Conservation (phyloP, 2,888 invertebrate species). For the Phengaris alcon region DNA sequence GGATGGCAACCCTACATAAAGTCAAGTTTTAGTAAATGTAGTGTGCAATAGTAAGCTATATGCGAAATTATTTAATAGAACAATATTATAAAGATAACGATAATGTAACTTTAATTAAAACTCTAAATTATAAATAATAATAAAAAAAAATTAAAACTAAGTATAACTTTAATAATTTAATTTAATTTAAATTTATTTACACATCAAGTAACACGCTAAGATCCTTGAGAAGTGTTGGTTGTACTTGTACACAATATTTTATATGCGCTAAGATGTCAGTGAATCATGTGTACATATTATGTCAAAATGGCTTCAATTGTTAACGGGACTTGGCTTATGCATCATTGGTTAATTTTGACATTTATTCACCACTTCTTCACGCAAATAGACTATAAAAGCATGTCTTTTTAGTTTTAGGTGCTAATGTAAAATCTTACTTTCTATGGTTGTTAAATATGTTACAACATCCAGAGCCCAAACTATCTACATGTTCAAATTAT, state of each 20-base stretch:
- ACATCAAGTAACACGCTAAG: neutral
- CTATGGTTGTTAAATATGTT: slow-evolving; percentile 30
- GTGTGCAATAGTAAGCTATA: neutral
- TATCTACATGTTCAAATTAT: slow-evolving; percentile 46
- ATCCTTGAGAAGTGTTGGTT: slow-evolving; percentile 24
- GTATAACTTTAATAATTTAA: no score
- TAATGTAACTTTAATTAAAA: neutral
- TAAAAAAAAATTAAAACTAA: neutral
- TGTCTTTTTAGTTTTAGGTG: slow-evolving; percentile 3
- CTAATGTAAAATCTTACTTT: neutral
- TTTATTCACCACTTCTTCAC: no score
- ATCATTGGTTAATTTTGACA: no score
- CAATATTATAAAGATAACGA: neutral
- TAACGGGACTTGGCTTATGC: no score
- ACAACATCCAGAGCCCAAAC: slow-evolving; percentile 33
- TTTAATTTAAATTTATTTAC: neutral
- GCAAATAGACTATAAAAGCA: neutral
- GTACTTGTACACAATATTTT: neutral
- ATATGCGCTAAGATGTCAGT: no score
- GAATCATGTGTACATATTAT: no score
- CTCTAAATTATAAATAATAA: no score
- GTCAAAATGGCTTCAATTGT: no score
- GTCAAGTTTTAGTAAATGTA: neutral
- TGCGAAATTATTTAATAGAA: neutral
- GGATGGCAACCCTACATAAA: neutral